Percentiles rank a stretch among this genome's conserved stretches.
These are phyloP conservation scores for Silurus lanzhouensis DNA, from an alignment of 2,797 vertebrate species.

Conservation along the genomic window DNA sequence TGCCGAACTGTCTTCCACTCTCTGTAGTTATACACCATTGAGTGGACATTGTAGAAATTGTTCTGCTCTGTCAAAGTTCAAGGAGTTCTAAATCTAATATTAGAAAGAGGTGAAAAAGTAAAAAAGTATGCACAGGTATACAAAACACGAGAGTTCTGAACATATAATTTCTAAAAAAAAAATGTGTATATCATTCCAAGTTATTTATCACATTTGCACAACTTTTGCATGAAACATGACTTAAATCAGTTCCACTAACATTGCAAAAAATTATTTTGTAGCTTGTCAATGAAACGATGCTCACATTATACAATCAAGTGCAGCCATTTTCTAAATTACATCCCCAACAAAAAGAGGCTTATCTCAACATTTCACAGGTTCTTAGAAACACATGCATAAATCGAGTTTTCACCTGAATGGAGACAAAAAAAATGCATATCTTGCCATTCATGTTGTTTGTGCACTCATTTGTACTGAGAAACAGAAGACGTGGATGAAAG, in stretches of 20 bases:
- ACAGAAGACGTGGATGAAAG: constrained; percentile 1
- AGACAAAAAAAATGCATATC: neutral
- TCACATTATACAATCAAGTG: neutral
- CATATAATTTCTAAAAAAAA: neutral
- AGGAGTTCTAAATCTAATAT: neutral
- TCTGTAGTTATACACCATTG: neutral
- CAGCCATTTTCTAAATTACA: constrained; percentile 12
- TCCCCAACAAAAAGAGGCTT: constrained; percentile 8
- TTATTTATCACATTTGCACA: neutral
- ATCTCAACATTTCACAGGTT: constrained; percentile 21
- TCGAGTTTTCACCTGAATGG: neutral
- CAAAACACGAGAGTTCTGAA: neutral
- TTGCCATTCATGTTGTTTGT: constrained; percentile 25
- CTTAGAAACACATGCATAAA: constrained; percentile 13
- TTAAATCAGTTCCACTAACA: neutral
- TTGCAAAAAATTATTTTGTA: neutral
- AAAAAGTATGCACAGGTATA: neutral
- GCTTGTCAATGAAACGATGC: neutral
- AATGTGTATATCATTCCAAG: neutral
- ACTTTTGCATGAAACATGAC: neutral
- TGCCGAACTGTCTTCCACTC: neutral
- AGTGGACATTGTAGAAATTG: neutral
- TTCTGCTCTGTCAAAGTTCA: neutral
- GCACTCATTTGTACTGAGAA: constrained; percentile 10
- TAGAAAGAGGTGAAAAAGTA: neutral